These are phyloP conservation scores for Morinoia aosen DNA, from an alignment of 2,888 invertebrate species.

Conservation along the genomic window DNA sequence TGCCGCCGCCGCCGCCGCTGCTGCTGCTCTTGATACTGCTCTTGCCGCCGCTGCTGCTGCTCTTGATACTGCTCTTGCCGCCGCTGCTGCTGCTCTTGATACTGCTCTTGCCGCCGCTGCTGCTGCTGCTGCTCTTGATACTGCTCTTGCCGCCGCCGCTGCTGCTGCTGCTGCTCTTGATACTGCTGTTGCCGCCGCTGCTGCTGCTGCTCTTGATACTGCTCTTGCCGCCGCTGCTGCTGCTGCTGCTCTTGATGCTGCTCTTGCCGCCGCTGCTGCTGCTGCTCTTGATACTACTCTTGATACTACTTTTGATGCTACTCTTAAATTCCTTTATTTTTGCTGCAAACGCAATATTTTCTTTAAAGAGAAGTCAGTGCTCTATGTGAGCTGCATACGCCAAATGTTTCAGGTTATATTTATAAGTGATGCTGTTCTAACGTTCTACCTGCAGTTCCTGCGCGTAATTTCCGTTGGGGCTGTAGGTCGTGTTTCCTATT, in stretches of 20 bases:
- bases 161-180: background rate
- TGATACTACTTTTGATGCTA: background rate
- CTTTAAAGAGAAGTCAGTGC: too few relatives aligned
- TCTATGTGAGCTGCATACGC: too few relatives aligned
- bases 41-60: background rate
- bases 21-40: background rate
- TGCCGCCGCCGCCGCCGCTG: background rate
- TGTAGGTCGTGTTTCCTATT: background rate
- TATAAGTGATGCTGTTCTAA: background rate
- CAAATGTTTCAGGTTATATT: too few relatives aligned
- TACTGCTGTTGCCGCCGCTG: background rate
- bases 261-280: background rate
- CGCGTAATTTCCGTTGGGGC: too few relatives aligned
- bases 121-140: background rate
- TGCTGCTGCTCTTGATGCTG: background rate
- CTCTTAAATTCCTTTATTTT: background rate
- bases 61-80: background rate
- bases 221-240: background rate
- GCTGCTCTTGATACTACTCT: background rate
- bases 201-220: background rate
- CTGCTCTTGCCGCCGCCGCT: background rate
- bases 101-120: background rate
- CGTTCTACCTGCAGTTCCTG: too few relatives aligned
- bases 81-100: background rate
- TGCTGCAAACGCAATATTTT: too few relatives aligned